Evolutionary conservation across 2,797 vertebrate species (phyloP), one percentile per base, ranked within the genome.

Genomic region (Characodon lateralis): DNA sequence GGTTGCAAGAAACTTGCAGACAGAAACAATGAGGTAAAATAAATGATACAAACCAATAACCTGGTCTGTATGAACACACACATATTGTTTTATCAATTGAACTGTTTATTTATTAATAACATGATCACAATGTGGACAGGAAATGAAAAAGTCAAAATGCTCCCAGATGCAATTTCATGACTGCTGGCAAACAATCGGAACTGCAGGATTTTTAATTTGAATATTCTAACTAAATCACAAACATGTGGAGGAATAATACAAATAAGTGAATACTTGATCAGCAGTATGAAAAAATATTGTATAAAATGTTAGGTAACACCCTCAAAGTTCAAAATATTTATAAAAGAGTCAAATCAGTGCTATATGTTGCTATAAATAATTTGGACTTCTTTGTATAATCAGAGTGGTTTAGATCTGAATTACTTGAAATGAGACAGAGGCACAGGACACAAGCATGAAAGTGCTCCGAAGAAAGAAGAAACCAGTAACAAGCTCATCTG

Each of bases 261-360:
- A 78, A 79, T 58, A 18, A 59, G 61, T 35, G 51, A 68, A 31
- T 74, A 83, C 58, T 70, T 79, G 71, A 78, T 66, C 46, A 24
- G 12, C 72, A 81, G 66, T 2, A 18, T 46, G 56, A 26, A 28
- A 77, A 73, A 84, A 63, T 48, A 72, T 35, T 14, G 70, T 89
- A 92, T 66, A 91, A 93, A 93, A 92, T 73, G 74, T 87, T 91
- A 89, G 88, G 89, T 61, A 76, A 78, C 28, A 59, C 83, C 28
- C 70, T 68, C 39, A 82, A 74, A 89, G 80, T 79, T 31, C 48
- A 10, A 43, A 82, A 76, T 48, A 50, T 16, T 61, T 85, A 78
- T 73, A 89, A 89, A 87, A 87, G 84, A 88, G 48, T 84, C 76
- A 79, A 84, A 83, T 81, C 81, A 91, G 86, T 81, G 89, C 77